Conservation (phyloP, 2,113 vertebrate genomes). For the Halcyon senegalensis region DNA sequence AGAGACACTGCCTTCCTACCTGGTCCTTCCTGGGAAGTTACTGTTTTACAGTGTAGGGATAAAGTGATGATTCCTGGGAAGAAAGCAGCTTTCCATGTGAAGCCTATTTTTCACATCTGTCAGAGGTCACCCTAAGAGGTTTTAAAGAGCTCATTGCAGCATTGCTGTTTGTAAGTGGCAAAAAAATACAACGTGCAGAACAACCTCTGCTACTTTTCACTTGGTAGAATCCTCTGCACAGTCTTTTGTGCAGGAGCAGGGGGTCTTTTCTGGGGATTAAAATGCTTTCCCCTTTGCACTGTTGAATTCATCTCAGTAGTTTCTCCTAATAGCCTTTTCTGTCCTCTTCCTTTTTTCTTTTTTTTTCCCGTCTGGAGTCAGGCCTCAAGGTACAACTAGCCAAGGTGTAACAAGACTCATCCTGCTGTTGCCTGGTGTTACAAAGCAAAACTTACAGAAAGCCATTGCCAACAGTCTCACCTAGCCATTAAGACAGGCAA, state of each 20-base stretch:
- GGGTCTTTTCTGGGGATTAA: background rate
- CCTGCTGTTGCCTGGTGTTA: background rate
- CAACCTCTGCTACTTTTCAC: background rate
- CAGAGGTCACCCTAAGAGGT: background rate
- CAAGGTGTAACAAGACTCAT: background rate
- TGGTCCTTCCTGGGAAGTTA: background rate
- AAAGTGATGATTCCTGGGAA: background rate
- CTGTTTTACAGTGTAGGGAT: background rate
- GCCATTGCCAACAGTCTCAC: background rate
- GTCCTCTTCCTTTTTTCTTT: background rate
- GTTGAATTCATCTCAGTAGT: background rate
- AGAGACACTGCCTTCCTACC: background rate
- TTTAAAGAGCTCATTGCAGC: background rate
- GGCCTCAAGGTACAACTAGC: background rate
- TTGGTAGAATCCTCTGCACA: background rate
- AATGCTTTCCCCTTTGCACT: conserved; percentile 21
- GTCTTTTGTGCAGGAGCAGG: background rate
- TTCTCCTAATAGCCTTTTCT: background rate
- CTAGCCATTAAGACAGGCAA: background rate
- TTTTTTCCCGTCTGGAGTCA: background rate
- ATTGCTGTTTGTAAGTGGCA: background rate
- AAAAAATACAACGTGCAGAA: background rate
- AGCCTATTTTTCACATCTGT: background rate
- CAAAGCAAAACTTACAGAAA: background rate
- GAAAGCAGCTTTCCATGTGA: background rate